These are phyloP conservation scores for Magallana nippona DNA, from an alignment of 2,888 invertebrate genomes.

Conservation along the genomic window DNA sequence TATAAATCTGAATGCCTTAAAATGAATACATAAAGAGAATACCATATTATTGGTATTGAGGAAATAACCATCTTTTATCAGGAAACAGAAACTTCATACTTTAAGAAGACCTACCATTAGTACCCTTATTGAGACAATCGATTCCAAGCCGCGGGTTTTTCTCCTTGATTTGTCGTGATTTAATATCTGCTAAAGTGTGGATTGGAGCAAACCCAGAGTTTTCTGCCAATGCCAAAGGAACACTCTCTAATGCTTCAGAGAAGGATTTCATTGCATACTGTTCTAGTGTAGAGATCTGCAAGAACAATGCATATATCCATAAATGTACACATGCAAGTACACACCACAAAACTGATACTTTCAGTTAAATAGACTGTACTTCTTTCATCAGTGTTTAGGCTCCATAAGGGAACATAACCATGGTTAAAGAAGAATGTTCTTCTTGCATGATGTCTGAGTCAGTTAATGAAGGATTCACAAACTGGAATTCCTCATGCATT, in stretches of 20 bases:
- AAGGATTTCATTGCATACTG: slow-evolving; percentile 98
- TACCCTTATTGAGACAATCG: slow-evolving; percentile 94
- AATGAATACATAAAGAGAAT: background rate
- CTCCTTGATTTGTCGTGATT: slow-evolving; percentile 92
- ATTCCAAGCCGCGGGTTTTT: slow-evolving; percentile 93
- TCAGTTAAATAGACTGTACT: background rate
- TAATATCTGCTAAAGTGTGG: slow-evolving; percentile 91
- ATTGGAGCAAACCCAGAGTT: slow-evolving; percentile 97
- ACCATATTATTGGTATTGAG: background rate
- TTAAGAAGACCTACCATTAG: slow-evolving; percentile 80
- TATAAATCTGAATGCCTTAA: too few species aligned
- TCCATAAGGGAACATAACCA: slow-evolving; percentile 32
- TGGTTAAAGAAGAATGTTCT: slow-evolving; percentile 45
- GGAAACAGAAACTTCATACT: background rate
- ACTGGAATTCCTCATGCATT: slow-evolving; percentile 42
- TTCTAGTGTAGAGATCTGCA: slow-evolving; percentile 89
- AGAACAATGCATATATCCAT: slow-evolving; percentile 37
- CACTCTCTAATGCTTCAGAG: slow-evolving; percentile 95
- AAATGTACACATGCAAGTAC: too few species aligned
- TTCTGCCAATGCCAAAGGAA: slow-evolving; percentile 97
- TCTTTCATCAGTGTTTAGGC: slow-evolving; percentile 30
- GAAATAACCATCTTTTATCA: background rate
- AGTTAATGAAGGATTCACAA: slow-evolving; percentile 8
- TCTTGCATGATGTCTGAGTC: slow-evolving; percentile 50
- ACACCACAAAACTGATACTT: too few species aligned